Evolutionary conservation across 2,113 vertebrate species (phyloP), one percentile per base, ranked within the genome.

Genomic region (Strigops habroptila): DNA sequence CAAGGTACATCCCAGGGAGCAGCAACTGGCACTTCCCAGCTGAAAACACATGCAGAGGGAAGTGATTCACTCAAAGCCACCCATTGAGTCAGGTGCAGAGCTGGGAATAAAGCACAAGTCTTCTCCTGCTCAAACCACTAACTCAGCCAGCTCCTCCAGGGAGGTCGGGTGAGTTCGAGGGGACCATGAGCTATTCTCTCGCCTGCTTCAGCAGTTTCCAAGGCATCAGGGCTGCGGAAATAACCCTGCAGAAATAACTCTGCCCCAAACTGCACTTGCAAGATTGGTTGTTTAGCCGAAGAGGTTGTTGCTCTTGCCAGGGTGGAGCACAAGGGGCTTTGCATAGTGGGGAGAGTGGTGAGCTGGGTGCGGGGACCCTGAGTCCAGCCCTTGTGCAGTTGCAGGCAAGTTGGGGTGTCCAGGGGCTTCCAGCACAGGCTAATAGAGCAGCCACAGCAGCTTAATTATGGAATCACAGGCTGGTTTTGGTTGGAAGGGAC

Each of bases 21-120:
- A 59, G 22, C 53, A 33, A 48, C 41, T 3, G 7, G 68, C 41
- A 12, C 14, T 77, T 86, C 51, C 28, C 44, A 37, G 49, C 25
- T 53, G 53, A 44, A 93, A 63, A 79, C 53, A 87, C 68, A 51
- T 6, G 6, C 1, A 0, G 39, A 85, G 48, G 63, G 91, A 92
- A 93, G 44, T 76, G 88, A 88, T 95, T 91, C 85, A 74, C 77
- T 86, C 39, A 60, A 23, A 86, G 82, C 83, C 77, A 84, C 65
- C 52, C 65, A 91, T 60, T 35, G 57, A 95, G 91, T 79, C 63
- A 48, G 78, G 79, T 78, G 74, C 55, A 95, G 91, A 91, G 52
- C 43, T 79, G 74, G 77, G 62, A 95, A 85, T 89, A 91, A 79
- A 95, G 84, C 78, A 57, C 83, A 94, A 90, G 75, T 60, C 78